phyloP scores from a whole-genome alignment of 1,140 invertebrate genomes.

The Cryptotermes secundus region DNA sequence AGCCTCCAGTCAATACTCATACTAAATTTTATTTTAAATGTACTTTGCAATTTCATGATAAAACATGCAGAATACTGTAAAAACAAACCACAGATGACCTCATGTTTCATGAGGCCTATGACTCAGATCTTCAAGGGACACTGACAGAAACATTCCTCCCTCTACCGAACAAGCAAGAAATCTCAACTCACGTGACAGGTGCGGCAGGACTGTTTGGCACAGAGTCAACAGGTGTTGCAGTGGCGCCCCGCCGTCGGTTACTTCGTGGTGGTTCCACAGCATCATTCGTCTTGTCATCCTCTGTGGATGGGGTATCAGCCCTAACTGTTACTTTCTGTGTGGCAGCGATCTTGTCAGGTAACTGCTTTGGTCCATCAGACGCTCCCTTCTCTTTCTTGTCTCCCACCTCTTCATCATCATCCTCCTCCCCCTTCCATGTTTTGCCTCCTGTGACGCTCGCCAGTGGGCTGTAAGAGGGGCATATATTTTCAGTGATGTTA shows the following conservation, averaged over 20 bases:
- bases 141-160: too few relatives aligned
- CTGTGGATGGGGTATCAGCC: conserved; percentile 45
- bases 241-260: neutral
- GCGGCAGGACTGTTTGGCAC: conserved; percentile 65
- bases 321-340: neutral
- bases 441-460: neutral
- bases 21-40: too few relatives aligned
- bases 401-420: conserved; percentile 40
- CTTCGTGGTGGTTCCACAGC: conserved; percentile 28
- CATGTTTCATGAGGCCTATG: too few relatives aligned
- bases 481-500: too few relatives aligned
- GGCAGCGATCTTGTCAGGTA: neutral
- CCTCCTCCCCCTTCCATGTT: conserved; percentile 24
- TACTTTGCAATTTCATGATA: too few relatives aligned
- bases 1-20: too few relatives aligned
- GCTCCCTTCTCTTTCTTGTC: conserved; percentile 42
- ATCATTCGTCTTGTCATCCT: conserved; percentile 35
- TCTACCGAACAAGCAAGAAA: too few relatives aligned
- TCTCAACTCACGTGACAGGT: neutral
- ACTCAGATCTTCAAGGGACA: too few relatives aligned
- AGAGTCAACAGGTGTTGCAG: conserved; percentile 57
- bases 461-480: too few relatives aligned
- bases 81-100: too few relatives aligned
- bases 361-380: conserved; percentile 6
- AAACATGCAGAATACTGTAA: too few relatives aligned